Evolutionary conservation across 1,140 invertebrate genomes (phyloP), one percentile per base, ranked within the genome.

Genomic region (Ceratina japonica): DNA sequence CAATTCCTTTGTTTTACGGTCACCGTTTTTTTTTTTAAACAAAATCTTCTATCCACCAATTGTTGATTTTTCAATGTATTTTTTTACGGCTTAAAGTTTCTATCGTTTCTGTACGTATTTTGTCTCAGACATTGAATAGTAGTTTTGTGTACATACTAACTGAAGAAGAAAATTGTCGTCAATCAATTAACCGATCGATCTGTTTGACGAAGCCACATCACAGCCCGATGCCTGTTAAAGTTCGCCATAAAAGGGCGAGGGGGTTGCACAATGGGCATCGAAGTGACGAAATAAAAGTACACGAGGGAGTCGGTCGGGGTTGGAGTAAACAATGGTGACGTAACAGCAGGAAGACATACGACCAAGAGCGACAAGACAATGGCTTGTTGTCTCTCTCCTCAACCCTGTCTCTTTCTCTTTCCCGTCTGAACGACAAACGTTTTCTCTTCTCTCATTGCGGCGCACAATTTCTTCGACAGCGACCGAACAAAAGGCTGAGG

Each of bases 261-360:
- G 51, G 54, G 31, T 75, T 59, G 72, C 76, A 79, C 84, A 85
- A 85, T 79, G 75, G 75, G 27, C 51, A 79, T 70, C 79, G 71
- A 82, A 82, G 75, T 85, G 84, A 81, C 56, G 71, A 82, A 82
- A 85, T 85, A 86, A 86, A 86, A 86, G 27, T 74, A 54, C 65
- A 22, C 79, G 27, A 22, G 58, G 54, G 70, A 70, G 78, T 75
- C 72, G 63, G 63, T 37, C 56, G 66, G 79, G 77, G 73, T 70
- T 77, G 73, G 73, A 70, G 79, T 88, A 89, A 90, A 89, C 87
- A 90, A 87, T 88, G 81, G 81, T 89, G 87, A 89, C 84, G 89
- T 86, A 88, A 89, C 84, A 80, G 68, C 71, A 73, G 68, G 82
- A 87, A 89, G 87, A 89, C 80, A 71, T 86, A 86, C 76, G 84